These are phyloP conservation scores for Noctua pronuba DNA, from an alignment of 2,888 invertebrate species.

Conservation along the genomic window DNA sequence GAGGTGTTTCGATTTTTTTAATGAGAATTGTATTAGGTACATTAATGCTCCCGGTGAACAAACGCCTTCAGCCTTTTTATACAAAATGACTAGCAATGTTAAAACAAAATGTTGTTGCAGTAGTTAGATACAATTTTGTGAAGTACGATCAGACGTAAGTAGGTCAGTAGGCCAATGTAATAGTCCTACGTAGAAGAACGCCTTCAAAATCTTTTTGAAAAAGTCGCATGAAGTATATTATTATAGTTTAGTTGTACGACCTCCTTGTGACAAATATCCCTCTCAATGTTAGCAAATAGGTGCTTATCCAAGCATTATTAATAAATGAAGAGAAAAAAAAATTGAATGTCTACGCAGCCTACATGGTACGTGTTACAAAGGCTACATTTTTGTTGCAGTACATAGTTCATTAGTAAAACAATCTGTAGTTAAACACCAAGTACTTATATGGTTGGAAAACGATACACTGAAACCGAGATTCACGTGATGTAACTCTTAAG, in stretches of 20 bases:
- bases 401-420: not conserved
- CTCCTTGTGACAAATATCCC: not conserved
- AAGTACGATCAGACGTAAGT: slow-evolving; percentile 9
- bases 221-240: not conserved
- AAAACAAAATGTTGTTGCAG: not conserved
- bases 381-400: not conserved
- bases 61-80: not conserved
- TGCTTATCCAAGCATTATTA: not conserved
- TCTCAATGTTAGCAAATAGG: not conserved
- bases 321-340: not conserved
- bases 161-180: slow-evolving; percentile 30
- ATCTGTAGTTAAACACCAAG: not conserved
- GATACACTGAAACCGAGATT: not conserved
- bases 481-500: not conserved
- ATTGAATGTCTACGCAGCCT: not conserved
- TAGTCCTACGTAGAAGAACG: not conserved
- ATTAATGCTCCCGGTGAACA: too few relatives aligned
- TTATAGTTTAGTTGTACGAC: not conserved
- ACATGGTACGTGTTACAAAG: not conserved
- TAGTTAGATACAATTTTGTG: slow-evolving; percentile 7
- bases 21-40: too few relatives aligned
- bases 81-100: not conserved
- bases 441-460: not conserved
- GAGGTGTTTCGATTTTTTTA: not conserved
- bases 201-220: slow-evolving; percentile 1